Conservation (phyloP, 2,888 invertebrate species). For the Parnassius smintheus region DNA sequence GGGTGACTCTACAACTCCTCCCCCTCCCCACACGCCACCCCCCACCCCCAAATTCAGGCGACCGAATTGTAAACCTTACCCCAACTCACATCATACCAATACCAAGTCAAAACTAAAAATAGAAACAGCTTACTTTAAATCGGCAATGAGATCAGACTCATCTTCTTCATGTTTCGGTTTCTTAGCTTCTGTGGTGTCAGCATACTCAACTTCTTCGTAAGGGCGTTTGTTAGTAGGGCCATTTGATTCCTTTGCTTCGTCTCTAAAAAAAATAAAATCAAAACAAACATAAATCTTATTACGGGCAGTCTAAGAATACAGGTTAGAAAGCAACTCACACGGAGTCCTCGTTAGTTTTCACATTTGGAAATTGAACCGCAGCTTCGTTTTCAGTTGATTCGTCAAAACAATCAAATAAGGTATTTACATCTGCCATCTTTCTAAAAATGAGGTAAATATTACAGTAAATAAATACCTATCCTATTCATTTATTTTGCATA, state of each 20-base stretch:
- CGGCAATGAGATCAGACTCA: constrained; percentile 54
- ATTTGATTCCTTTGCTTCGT: constrained; percentile 40
- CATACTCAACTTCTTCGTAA: constrained; percentile 60
- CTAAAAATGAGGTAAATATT: constrained; percentile 1
- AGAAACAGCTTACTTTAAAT: constrained; percentile 57
- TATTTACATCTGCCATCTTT: constrained; percentile 59
- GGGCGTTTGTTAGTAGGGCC: constrained; percentile 53
- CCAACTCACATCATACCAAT: too few relatives aligned
- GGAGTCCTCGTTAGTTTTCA: constrained; percentile 41
- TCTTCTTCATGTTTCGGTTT: constrained; percentile 57
- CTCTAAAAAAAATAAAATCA: constrained; percentile 20
- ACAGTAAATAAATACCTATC: constrained; percentile 14
- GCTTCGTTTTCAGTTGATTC: constrained; percentile 49
- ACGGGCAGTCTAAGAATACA: constrained; percentile 30
- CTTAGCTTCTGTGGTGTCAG: constrained; percentile 51
- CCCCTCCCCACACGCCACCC: too few relatives aligned
- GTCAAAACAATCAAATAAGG: constrained; percentile 72
- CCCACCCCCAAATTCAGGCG: too few relatives aligned
- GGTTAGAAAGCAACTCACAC: constrained; percentile 58
- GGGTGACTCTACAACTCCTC: too few relatives aligned
- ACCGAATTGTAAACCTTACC: too few relatives aligned
- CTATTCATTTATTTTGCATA: background rate
- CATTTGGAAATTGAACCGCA: constrained; percentile 51
- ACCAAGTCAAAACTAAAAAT: background rate
- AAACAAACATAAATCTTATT: constrained; percentile 3